A percentile compares a stretch with the other conserved stretches of the same genome.
These are phyloP conservation scores for Macropus fuliginosus DNA, from an alignment of 2,797 vertebrate genomes.

Conservation along the genomic window DNA sequence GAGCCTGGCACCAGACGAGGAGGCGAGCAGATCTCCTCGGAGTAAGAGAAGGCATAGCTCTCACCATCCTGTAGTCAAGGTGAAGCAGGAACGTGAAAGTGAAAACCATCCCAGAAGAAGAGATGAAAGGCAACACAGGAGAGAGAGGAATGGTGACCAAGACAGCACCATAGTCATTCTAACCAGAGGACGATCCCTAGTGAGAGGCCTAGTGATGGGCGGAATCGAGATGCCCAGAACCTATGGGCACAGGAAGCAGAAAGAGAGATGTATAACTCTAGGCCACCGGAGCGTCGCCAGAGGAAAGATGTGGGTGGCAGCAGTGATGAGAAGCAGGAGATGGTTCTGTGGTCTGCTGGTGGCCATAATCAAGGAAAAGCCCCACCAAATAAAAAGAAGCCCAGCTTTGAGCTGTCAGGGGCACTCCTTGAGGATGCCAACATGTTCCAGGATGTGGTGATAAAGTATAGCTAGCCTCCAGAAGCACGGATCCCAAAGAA, in stretches of 20 bases:
- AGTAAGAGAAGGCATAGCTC: no score
- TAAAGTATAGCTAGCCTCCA: conserved; percentile 97
- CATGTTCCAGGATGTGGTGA: conserved; percentile 96
- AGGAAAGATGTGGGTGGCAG: conserved; percentile 76
- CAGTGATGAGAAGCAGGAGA: conserved; percentile 76
- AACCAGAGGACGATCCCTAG: conserved; percentile 76
- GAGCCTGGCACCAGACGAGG: no score
- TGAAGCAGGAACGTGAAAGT: conserved; percentile 87
- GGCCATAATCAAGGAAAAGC: conserved; percentile 70
- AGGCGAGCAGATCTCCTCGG: no score
- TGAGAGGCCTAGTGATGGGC: conserved; percentile 72
- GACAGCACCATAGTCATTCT: conserved; percentile 85
- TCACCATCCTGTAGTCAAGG: no score
- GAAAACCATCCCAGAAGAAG: conserved; percentile 86
- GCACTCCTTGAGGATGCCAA: conserved; percentile 97
- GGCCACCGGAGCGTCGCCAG: conserved; percentile 90
- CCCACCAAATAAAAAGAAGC: conserved; percentile 90
- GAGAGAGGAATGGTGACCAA: conserved; percentile 88
- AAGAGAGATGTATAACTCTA: conserved; percentile 89
- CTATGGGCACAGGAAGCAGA: conserved; percentile 90
- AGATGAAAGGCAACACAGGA: conserved; percentile 88
- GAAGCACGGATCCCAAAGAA: conserved; percentile 97
- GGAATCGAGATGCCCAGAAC: conserved; percentile 83
- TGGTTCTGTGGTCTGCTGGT: conserved; percentile 61
- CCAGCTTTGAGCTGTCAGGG: conserved; percentile 95